Conservation (phyloP, 2,888 invertebrate species). For the Camptogramma bilineatum region DNA sequence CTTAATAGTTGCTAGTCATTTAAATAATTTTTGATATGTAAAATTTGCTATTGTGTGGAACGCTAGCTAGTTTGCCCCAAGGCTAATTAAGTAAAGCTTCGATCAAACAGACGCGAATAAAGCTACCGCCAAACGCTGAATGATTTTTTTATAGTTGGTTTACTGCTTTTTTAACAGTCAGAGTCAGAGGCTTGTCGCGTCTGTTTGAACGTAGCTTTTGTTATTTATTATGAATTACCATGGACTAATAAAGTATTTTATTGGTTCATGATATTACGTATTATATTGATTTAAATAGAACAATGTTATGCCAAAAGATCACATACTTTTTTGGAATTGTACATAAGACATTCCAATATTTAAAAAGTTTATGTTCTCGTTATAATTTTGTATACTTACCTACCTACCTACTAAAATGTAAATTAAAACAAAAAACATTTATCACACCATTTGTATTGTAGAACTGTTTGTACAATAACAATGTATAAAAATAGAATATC, state of each 20-base stretch:
- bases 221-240: neutral
- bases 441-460: constrained; percentile 5
- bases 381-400: neutral
- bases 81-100: constrained; percentile 16
- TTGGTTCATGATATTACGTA: no score
- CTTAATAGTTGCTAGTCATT: constrained; percentile 74
- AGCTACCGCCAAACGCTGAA: neutral
- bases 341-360: neutral
- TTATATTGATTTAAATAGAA: constrained; percentile 7
- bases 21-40: constrained; percentile 36
- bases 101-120: neutral
- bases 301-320: neutral
- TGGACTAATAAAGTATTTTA: no score
- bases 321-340: neutral
- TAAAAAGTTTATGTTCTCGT: no score
- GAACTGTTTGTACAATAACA: constrained; percentile 23
- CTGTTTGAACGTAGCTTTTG: constrained; percentile 3
- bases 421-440: neutral
- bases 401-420: neutral
- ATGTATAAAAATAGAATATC: constrained; percentile 26
- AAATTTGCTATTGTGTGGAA: constrained; percentile 36
- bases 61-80: constrained; percentile 32
- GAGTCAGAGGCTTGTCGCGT: neutral
- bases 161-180: neutral
- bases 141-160: neutral